Conservation (phyloP, 2,888 invertebrate species). For the Hyppa rectilinea region DNA sequence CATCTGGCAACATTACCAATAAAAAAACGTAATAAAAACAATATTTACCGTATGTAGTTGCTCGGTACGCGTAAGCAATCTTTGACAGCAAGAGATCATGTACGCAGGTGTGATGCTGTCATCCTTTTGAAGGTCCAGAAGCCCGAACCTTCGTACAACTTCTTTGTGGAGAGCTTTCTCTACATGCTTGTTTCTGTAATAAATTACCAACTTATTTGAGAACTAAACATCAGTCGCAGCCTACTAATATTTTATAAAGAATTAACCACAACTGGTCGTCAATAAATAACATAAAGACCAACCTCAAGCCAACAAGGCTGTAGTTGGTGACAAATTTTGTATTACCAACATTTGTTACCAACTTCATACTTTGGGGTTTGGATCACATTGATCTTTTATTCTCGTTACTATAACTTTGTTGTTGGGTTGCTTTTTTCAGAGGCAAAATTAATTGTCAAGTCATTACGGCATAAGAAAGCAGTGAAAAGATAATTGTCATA, state of each 20-base stretch:
- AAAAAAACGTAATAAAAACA: neutral
- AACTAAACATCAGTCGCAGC: neutral
- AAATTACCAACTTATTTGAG: neutral
- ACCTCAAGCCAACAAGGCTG: too few relatives aligned
- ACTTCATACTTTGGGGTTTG: neutral
- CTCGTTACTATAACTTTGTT: neutral
- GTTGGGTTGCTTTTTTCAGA: neutral
- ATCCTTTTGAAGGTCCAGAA: conserved; percentile 95
- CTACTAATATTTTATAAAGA: neutral
- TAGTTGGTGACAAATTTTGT: too few relatives aligned
- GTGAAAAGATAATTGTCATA: neutral
- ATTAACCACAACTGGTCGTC: neutral
- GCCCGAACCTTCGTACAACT: conserved; percentile 92
- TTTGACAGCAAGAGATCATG: conserved; percentile 96
- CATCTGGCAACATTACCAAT: neutral
- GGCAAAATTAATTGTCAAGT: too few relatives aligned
- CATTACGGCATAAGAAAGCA: too few relatives aligned
- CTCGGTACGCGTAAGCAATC: conserved; percentile 91
- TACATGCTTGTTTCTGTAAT: conserved; percentile 93
- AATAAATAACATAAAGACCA: neutral
- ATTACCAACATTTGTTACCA: neutral
- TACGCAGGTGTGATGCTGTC: conserved; percentile 97
- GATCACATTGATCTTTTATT: neutral
- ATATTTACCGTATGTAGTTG: conserved; percentile 77
- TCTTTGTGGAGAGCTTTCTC: conserved; percentile 93